phyloP scores from a whole-genome alignment of 2,888 invertebrate species.

The Ligdia adustata region DNA sequence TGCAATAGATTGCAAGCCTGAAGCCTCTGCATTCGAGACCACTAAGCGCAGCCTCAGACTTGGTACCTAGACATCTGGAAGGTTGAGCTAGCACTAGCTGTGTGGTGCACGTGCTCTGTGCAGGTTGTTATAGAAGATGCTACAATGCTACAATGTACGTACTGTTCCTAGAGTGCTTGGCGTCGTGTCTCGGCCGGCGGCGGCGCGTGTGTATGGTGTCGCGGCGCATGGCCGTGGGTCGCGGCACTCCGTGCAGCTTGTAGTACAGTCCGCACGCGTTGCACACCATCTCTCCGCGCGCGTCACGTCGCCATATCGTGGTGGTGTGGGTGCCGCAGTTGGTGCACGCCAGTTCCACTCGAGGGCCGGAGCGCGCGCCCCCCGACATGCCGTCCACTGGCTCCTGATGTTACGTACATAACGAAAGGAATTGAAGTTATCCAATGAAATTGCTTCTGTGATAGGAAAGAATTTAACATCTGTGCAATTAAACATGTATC shows the following conservation, averaged over 20 bases:
- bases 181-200: constrained; percentile 91
- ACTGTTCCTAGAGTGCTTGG: constrained; percentile 80
- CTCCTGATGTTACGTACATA: constrained; percentile 44
- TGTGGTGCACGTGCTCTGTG: too few relatives aligned
- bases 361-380: constrained; percentile 41
- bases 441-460: too few relatives aligned
- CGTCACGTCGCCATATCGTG: constrained; percentile 98
- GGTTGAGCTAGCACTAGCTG: too few relatives aligned
- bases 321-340: constrained; percentile 99
- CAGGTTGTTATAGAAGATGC: too few relatives aligned
- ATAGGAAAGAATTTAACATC: too few relatives aligned
- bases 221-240: constrained; percentile 97
- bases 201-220: constrained; percentile 98
- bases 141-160: constrained; percentile 47
- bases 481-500: too few relatives aligned
- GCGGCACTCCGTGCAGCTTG: constrained; percentile 97
- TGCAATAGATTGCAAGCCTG: too few relatives aligned
- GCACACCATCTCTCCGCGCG: constrained; percentile 98
- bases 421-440: too few relatives aligned
- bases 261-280: constrained; percentile 99
- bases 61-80: too few relatives aligned
- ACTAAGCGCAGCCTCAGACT: too few relatives aligned
- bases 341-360: constrained; percentile 95
- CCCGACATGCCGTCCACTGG: constrained; percentile 40
- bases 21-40: too few relatives aligned